Percentiles rank a stretch among this genome's conserved stretches.
Conservation (phyloP, 2,113 vertebrate species). For the Tychaedon coryphoeus region DNA sequence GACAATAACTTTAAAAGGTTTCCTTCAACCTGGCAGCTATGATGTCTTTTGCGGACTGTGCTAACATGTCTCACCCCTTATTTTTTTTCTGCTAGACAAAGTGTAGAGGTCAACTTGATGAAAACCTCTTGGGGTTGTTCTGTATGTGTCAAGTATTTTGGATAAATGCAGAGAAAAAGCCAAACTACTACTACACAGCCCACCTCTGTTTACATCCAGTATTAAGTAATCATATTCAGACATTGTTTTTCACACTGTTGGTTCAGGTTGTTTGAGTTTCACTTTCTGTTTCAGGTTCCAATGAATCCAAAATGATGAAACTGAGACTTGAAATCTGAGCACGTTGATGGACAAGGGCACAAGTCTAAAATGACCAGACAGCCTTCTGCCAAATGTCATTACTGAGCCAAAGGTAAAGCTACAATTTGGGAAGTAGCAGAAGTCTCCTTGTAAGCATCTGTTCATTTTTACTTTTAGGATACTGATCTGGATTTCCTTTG, state of each 20-base stretch:
- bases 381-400: neutral
- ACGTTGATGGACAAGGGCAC: neutral
- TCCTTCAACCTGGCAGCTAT: neutral
- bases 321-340: conserved; percentile 28
- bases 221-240: neutral
- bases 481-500: neutral
- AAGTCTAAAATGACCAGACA: neutral
- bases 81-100: neutral
- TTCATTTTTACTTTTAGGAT: neutral
- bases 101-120: neutral
- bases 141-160: neutral
- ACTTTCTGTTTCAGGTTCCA: conserved; percentile 44
- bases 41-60: neutral
- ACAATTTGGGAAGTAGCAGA: neutral
- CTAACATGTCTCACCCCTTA: neutral
- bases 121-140: neutral
- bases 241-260: neutral
- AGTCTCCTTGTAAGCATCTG: neutral
- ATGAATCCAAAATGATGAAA: conserved; percentile 33
- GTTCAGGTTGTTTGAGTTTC: conserved; percentile 33
- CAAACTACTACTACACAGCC: neutral
- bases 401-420: neutral
- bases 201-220: neutral
- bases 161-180: neutral
- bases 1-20: neutral